These are phyloP conservation scores for Ischnus inquisitorius DNA, from an alignment of 2,888 invertebrate species.

Conservation along the genomic window DNA sequence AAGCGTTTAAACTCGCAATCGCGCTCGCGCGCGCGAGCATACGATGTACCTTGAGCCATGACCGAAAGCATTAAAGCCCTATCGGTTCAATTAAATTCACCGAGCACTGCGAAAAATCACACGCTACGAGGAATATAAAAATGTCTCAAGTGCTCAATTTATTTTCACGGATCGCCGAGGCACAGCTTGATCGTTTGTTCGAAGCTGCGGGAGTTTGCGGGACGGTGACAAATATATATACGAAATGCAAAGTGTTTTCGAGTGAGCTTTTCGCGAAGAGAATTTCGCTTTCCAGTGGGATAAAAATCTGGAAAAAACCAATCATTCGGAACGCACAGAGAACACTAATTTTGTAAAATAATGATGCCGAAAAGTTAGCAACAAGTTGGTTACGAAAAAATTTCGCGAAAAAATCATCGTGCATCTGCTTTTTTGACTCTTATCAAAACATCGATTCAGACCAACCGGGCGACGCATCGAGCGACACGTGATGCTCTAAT, in stretches of 20 bases:
- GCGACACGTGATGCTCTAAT: background rate
- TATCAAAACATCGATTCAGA: too few relatives aligned
- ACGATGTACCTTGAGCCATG: slow-evolving; percentile 40
- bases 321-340: too few relatives aligned
- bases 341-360: too few relatives aligned
- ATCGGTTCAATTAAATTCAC: slow-evolving; percentile 60
- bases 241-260: too few relatives aligned
- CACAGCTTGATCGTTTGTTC: slow-evolving; percentile 28
- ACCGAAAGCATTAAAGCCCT: slow-evolving; percentile 51
- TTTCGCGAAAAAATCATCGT: too few relatives aligned
- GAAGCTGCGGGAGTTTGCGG: slow-evolving; percentile 9
- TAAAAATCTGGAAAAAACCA: too few relatives aligned
- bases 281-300: too few relatives aligned
- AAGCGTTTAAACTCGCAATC: slow-evolving; percentile 41
- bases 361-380: too few relatives aligned
- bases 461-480: background rate
- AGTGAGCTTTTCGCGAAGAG: too few relatives aligned
- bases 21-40: background rate
- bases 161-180: slow-evolving; percentile 20
- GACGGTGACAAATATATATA: background rate
- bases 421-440: too few relatives aligned
- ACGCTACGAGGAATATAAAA: background rate
- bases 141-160: slow-evolving; percentile 18
- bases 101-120: slow-evolving; percentile 5
- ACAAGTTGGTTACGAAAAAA: too few relatives aligned